Evolutionary conservation across 1,140 invertebrate species (phyloP), one percentile per base, ranked within the genome.

Genomic region (Zophobas atratus): DNA sequence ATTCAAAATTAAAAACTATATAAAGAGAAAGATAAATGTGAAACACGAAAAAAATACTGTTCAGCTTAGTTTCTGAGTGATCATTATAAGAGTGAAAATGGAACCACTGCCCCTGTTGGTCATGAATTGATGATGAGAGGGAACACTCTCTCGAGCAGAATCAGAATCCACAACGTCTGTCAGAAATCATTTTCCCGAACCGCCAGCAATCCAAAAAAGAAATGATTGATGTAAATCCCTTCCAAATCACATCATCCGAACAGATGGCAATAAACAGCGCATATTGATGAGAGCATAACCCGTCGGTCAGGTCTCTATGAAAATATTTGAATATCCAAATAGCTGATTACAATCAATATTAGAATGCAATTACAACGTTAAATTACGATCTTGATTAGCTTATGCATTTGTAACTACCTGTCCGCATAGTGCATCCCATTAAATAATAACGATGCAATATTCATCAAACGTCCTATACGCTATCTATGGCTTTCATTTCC

Each of bases 311-410:
- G 36, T 39, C 39, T 43, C 36, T 67, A 43, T 67, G 38, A 41
- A 67, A 67, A 67, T 43, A 67, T 67, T 41, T 20, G 60, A 67
- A 67, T 67, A 43, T 41, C 39, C 38, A 67, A 67, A 67, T 67
- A 67, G 60, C 60, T 43, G 60, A 67, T 67, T 67, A 67, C 60
- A 43, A 67, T 67, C 60, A 67, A 67, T 67, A 67, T 67, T 67
- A 67, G 60, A 67, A 67, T 67, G 60, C 60, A 67, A 67, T 67
- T 67, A 3, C 60, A n/a, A 8, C 36, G 36, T 67, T 67, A 67
- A 73, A 73, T 73, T 56, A 73, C 39, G 38, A 55, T 73, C 55
- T 73, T 73, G 55, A 73, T 73, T 73, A 73, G 71, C 38, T 73
- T 73, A 73, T 73, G 71, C 71, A 73, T 73, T 73, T 73, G 39